Evolutionary conservation across 64 coral and sea anemone species (phyloP).

Genomic region (Stylophora pistillata): DNA sequence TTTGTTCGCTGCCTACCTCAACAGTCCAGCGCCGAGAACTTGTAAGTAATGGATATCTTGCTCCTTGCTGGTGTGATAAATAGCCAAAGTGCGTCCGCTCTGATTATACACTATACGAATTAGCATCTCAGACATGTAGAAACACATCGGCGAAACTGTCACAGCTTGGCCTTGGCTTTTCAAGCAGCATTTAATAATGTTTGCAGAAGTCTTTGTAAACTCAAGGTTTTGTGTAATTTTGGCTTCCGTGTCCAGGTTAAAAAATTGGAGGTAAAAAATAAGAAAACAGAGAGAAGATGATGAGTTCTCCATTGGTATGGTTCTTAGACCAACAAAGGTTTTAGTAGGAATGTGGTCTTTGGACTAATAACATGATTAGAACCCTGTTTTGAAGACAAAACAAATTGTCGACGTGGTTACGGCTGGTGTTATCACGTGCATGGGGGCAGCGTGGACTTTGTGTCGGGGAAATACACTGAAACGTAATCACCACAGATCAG

Average conservation of each 20-base stretch:
- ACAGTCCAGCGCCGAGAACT: background rate
- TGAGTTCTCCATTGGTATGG: background rate
- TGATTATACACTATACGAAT: background rate
- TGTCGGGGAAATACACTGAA: too few species aligned
- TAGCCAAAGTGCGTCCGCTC: background rate
- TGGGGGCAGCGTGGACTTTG: too few species aligned
- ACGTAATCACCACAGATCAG: background rate
- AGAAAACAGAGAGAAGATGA: background rate
- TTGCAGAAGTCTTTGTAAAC: background rate
- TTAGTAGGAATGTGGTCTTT: background rate
- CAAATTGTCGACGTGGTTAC: background rate
- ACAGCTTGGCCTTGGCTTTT: background rate
- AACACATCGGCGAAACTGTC: background rate
- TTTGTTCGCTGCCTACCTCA: background rate
- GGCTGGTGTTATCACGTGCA: background rate
- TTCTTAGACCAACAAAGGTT: background rate
- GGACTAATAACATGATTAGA: background rate
- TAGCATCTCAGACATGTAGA: background rate
- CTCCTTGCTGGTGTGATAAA: background rate
- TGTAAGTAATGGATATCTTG: background rate
- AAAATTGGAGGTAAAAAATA: background rate
- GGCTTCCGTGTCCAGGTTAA: background rate
- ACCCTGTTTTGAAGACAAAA: constrained; percentile 5
- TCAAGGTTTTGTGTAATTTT: background rate
- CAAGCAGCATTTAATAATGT: background rate